Base-by-base conservation (phyloP, 2,888 invertebrate species). In the Nephrotoma flavescens region DNA sequence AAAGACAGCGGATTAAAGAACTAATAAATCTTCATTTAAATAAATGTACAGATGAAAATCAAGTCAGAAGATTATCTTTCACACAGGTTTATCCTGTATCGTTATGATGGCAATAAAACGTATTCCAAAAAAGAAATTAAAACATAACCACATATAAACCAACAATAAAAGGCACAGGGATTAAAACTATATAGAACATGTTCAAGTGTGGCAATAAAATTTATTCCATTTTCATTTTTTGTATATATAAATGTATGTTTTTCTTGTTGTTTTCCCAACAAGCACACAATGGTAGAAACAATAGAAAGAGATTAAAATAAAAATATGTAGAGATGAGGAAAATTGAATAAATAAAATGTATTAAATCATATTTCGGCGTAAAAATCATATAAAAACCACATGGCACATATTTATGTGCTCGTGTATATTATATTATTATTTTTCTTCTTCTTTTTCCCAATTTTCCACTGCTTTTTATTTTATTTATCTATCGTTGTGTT, bases 321-420 rank as follows among this genome's bases (percentile, higher is more conserved):
- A 83, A 83, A 88, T 47, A 83, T 86, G 86, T 86, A 88, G 86
- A 88, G 87, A 87, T 86, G 87, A 87, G 41, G 87, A 86, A 87
- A 87, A 87, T 71, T 71, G 71, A 71, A 87, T 88, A 87, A 88
- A 88, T 87, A 87, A 88, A 88, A 88, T 87, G 88, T 87, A 88
- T 87, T 88, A 88, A 88, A 88, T 88, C 88, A 88, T 87, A 88
- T 88, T 88, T 88, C 87, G 87, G 87, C 87, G 88, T 88, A 88
- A 88, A 88, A 88, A 88, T 88, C 88, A 87, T 88, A 88, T 88
- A 88, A 88, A 88, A 88, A 88, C 86, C 88, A 88, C 88, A 88
- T 88, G 88, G 87, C 87, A 87, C 88, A 88, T 88, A 87, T 87
- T 87, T 87, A 87, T 88, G 87, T 87, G 87, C 31, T 86, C 57